A percentile compares a stretch with the other conserved stretches of the same genome.
Evolutionary conservation across 2,113 vertebrate species (phyloP).

Genomic region (Oenanthe melanoleuca): DNA sequence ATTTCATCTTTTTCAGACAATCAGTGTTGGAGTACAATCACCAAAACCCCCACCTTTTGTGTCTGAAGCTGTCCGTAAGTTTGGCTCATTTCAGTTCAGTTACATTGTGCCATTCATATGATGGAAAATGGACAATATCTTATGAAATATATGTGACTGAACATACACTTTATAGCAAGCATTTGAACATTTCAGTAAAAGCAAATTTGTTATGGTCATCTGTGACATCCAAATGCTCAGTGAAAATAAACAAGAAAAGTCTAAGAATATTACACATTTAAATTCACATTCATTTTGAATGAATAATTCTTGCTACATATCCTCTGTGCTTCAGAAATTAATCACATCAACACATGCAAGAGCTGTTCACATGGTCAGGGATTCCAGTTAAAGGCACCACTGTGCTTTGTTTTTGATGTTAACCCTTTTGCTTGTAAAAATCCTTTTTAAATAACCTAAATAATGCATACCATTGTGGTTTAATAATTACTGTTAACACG

Average conservation of each 20-base stretch:
- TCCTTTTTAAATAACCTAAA: not conserved
- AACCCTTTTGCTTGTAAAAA: not conserved
- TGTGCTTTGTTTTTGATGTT: not conserved
- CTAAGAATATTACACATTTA: not conserved
- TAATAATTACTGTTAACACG: not conserved
- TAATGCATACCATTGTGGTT: not conserved
- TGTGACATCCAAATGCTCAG: not conserved
- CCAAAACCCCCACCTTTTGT: fast-evolving
- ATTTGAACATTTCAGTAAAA: not conserved
- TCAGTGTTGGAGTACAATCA: not conserved
- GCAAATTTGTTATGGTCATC: not conserved
- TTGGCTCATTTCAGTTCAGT: not conserved
- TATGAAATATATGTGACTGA: not conserved
- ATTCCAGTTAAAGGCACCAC: not conserved
- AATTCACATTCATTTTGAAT: not conserved
- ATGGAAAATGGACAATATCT: not conserved
- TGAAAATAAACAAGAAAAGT: not conserved
- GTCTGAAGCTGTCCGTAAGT: not conserved
- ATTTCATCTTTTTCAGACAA: not conserved
- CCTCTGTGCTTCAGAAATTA: not conserved
- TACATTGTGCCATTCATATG: not conserved
- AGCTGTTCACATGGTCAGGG: not conserved
- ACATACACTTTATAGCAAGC: not conserved
- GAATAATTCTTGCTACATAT: not conserved
- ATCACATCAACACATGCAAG: not conserved